phyloP scores from a whole-genome alignment of 2,797 vertebrate species.

The Semaprochilodus insignis region DNA sequence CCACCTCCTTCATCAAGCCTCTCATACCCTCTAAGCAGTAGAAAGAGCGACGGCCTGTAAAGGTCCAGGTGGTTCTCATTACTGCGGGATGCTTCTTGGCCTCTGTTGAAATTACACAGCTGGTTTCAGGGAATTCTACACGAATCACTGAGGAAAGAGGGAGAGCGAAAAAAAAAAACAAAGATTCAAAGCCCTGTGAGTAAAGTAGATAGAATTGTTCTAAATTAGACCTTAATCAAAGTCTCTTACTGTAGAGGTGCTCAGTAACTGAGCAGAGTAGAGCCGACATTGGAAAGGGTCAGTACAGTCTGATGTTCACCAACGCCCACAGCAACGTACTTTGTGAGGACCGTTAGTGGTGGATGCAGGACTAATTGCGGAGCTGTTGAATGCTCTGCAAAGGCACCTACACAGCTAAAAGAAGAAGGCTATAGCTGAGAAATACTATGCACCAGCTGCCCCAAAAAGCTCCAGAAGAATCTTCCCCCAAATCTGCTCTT shows the following conservation, averaged over 20 bases:
- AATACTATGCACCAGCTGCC: slow-evolving; percentile 14
- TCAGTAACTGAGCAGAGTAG: slow-evolving; percentile 16
- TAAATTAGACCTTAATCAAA: slow-evolving; percentile 51
- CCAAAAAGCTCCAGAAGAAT: not conserved
- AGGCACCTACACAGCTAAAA: not conserved
- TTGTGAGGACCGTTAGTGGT: slow-evolving; percentile 28
- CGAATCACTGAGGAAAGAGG: slow-evolving; percentile 36
- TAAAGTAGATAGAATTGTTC: slow-evolving; percentile 53
- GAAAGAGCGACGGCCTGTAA: slow-evolving; percentile 40
- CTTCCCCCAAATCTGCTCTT: slow-evolving; percentile 21
- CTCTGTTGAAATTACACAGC: slow-evolving; percentile 60
- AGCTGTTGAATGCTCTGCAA: slow-evolving; percentile 41
- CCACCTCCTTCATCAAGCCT: not conserved
- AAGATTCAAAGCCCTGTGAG: slow-evolving; percentile 35
- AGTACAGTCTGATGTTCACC: slow-evolving; percentile 25
- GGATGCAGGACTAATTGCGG: slow-evolving; percentile 45
- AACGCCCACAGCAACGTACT: slow-evolving; percentile 21
- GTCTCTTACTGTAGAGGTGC: slow-evolving; percentile 18
- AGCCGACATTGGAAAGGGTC: slow-evolving; percentile 1
- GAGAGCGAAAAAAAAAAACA: slow-evolving; percentile 16
- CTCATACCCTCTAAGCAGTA: slow-evolving; percentile 9
- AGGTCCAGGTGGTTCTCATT: slow-evolving; percentile 63
- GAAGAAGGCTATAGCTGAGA: slow-evolving; percentile 14
- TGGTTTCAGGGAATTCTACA: slow-evolving; percentile 64
- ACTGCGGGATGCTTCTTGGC: slow-evolving; percentile 55